Conservation (phyloP, 1,140 invertebrate species). For the Tetranychus cinnabarinus region DNA sequence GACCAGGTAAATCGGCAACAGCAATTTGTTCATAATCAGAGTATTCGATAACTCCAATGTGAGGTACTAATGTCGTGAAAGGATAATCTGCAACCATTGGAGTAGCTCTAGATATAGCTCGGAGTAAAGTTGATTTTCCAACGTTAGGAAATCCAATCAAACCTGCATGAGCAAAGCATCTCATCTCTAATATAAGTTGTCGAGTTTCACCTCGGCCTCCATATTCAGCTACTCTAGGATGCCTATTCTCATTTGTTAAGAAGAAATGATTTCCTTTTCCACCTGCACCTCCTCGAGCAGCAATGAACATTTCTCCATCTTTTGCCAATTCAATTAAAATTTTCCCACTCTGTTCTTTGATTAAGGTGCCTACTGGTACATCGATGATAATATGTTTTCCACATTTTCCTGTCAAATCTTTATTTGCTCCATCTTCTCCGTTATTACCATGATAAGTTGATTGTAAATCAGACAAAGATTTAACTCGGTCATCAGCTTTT, state of each 20-base stretch:
- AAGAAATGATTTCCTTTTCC: slow-evolving; percentile 89
- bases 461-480: slow-evolving; percentile 42
- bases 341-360: slow-evolving; percentile 13
- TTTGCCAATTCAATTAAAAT: slow-evolving; percentile 39
- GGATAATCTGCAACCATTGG: slow-evolving; percentile 88
- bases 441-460: slow-evolving; percentile 32
- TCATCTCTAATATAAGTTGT: slow-evolving; percentile 51
- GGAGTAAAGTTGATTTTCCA: slow-evolving; percentile 78
- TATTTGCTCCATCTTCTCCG: slow-evolving; percentile 45
- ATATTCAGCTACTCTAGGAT: slow-evolving; percentile 60
- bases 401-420: slow-evolving; percentile 64
- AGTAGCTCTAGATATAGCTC: slow-evolving; percentile 64
- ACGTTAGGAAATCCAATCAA: slow-evolving; percentile 88
- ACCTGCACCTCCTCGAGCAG: slow-evolving; percentile 75
- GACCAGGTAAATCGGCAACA: slow-evolving; percentile 80
- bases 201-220: slow-evolving; percentile 59
- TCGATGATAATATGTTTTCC: slow-evolving; percentile 46
- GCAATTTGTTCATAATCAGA: slow-evolving; percentile 73
- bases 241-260: slow-evolving; percentile 47
- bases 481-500: slow-evolving; percentile 31
- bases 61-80: slow-evolving; percentile 79
- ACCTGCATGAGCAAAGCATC: slow-evolving; percentile 79
- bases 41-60: slow-evolving; percentile 78
- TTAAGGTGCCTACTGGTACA: slow-evolving; percentile 20
- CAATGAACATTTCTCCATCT: slow-evolving; percentile 60